A percentile compares a stretch with the other conserved stretches of the same genome.
These are phyloP conservation scores for Melinaea marsaeus DNA, from an alignment of 2,888 invertebrate genomes.

Conservation along the genomic window DNA sequence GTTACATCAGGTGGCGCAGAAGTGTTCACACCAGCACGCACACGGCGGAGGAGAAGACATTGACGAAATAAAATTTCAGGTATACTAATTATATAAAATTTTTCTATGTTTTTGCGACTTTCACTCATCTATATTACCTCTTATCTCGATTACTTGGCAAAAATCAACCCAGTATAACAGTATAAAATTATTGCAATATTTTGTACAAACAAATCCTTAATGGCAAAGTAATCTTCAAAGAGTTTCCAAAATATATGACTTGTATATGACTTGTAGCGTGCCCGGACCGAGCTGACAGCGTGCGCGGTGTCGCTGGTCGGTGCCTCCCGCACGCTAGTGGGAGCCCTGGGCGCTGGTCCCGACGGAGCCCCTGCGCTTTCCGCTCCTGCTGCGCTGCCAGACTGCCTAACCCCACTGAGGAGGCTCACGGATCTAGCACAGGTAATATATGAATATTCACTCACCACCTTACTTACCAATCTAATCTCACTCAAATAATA, in stretches of 20 bases:
- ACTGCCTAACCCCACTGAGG: constrained; percentile 86
- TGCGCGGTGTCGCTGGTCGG: constrained; percentile 90
- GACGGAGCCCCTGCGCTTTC: constrained; percentile 77
- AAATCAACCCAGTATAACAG: no score
- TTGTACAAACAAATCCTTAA: no score
- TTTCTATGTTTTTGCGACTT: no score
- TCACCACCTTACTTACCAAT: background rate
- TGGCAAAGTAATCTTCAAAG: no score
- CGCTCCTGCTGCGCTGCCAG: constrained; percentile 84
- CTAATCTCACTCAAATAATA: background rate
- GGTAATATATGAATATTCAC: constrained; percentile 39
- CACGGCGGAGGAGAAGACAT: constrained; percentile 86
- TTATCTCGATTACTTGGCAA: no score
- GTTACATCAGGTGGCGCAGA: constrained; percentile 83
- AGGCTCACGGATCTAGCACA: constrained; percentile 85
- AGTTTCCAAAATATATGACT: background rate
- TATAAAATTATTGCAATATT: no score
- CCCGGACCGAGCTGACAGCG: constrained; percentile 86
- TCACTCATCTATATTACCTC: no score
- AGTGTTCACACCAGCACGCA: constrained; percentile 84
- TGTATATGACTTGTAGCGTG: constrained; percentile 64
- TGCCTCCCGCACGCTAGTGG: constrained; percentile 88
- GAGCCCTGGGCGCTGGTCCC: constrained; percentile 82
- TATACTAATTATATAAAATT: constrained; percentile 34
- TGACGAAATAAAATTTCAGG: constrained; percentile 87